Evolutionary conservation across 1,140 invertebrate genomes (phyloP).

Genomic region (Hylyphantes graminicola): DNA sequence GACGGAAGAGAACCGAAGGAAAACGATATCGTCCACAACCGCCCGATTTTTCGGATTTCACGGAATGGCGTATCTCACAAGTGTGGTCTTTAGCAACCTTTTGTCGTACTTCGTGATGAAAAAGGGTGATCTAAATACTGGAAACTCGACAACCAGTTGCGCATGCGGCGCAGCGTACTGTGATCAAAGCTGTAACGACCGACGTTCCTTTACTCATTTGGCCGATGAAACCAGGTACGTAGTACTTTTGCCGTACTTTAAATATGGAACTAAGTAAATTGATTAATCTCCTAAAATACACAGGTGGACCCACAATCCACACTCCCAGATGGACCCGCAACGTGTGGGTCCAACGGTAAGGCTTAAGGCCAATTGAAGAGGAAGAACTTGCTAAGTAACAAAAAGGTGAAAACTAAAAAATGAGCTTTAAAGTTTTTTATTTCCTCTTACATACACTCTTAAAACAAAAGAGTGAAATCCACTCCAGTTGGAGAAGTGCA

Average conservation of each 20-base stretch:
- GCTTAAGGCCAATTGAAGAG: too few species aligned
- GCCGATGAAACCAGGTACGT: slow-evolving; percentile 64
- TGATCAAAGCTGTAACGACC: background rate
- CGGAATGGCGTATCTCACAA: slow-evolving; percentile 53
- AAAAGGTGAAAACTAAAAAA: too few species aligned
- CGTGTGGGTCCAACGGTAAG: too few species aligned
- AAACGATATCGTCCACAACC: slow-evolving; percentile 24
- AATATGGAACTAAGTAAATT: slow-evolving; percentile 64
- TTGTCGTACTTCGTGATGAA: slow-evolving; percentile 50
- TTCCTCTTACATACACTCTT: too few species aligned
- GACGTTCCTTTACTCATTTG: background rate
- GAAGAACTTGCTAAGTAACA: too few species aligned
- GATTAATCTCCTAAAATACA: too few species aligned
- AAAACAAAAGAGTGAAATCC: too few species aligned
- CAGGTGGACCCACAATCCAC: too few species aligned
- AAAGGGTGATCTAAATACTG: background rate
- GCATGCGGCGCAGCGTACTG: slow-evolving; percentile 5
- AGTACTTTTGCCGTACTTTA: slow-evolving; percentile 77
- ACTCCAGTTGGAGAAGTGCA: too few species aligned
- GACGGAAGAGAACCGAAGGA: too few species aligned
- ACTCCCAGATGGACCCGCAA: too few species aligned
- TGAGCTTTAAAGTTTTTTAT: too few species aligned
- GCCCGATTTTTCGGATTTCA: slow-evolving; percentile 61
- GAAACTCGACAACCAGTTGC: background rate
- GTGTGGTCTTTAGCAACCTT: slow-evolving; percentile 55